Percentiles rank a stretch among this genome's conserved stretches.
Evolutionary conservation across 2,113 vertebrate genomes (phyloP).

Genomic region (Dasyurus viverrinus): DNA sequence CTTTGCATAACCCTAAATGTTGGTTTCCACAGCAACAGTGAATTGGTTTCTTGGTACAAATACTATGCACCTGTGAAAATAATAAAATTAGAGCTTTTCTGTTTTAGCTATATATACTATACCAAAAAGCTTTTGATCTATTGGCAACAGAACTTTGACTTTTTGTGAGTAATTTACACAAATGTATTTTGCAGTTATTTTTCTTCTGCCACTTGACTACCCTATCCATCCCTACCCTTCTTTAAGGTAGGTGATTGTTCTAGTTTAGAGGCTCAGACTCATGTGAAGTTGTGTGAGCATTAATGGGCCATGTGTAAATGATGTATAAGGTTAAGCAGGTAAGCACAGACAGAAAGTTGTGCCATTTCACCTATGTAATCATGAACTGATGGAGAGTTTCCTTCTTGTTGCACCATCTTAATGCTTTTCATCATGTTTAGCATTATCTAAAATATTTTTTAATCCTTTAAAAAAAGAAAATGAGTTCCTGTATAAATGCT

Average conservation of each 20-base stretch:
- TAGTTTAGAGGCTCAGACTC: not conserved
- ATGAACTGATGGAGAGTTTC: not conserved
- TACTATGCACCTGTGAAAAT: not conserved
- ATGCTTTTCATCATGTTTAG: not conserved
- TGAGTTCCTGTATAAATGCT: not conserved
- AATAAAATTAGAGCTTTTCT: slow-evolving; percentile 13
- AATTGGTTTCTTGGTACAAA: slow-evolving; percentile 7
- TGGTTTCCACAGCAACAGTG: slow-evolving; percentile 43
- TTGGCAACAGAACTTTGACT: slow-evolving; percentile 20
- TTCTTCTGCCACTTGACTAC: not conserved
- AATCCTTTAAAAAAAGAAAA: not conserved
- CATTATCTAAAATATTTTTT: not conserved
- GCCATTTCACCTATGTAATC: not conserved
- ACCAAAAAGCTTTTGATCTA: slow-evolving; percentile 9
- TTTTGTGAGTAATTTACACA: not conserved
- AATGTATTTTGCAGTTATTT: not conserved
- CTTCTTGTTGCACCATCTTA: not conserved
- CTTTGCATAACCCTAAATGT: not conserved
- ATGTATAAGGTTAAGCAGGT: not conserved
- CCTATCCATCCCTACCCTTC: not conserved
- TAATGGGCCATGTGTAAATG: not conserved
- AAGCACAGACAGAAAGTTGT: not conserved
- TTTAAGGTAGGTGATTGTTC: not conserved
- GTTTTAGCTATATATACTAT: slow-evolving; percentile 8
- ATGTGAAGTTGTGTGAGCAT: not conserved